Conservation (phyloP, 23 tunicate genomes). For the Trididemnum clinides region DNA sequence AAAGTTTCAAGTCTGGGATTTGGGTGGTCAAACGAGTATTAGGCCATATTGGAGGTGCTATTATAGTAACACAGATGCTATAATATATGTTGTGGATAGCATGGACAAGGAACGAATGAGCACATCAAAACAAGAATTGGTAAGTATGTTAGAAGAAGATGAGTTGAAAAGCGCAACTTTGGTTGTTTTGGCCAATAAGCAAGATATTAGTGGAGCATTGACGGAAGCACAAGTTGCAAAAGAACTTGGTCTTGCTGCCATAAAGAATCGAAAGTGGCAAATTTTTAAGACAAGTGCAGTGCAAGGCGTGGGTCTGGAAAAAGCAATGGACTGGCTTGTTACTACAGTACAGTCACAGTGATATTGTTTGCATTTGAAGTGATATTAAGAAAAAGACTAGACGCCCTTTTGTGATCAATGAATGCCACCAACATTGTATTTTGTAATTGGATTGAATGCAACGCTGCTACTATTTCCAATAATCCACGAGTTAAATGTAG, state of each 20-base stretch:
- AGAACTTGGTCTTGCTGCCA: conserved; percentile 80
- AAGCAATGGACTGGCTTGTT: conserved; percentile 98
- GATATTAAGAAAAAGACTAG: too few species aligned
- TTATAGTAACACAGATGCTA: conserved; percentile 99
- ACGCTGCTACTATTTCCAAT: too few species aligned
- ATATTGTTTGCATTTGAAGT: too few species aligned
- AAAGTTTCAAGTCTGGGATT: conserved; percentile 99
- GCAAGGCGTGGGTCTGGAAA: conserved; percentile 84
- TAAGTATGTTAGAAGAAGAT: conserved; percentile 98
- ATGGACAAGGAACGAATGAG: conserved; percentile 95
- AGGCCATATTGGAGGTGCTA: conserved; percentile 99
- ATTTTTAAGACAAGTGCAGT: conserved; percentile 96
- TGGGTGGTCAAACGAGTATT: conserved; percentile 98
- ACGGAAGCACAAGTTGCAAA: conserved; percentile 96
- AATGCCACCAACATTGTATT: too few species aligned
- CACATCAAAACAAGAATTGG: conserved; percentile 93
- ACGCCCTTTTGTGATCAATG: too few species aligned
- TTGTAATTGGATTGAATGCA: too few species aligned
- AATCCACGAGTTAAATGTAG: too few species aligned
- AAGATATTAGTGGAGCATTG: conserved; percentile 93
- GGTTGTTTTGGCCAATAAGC: conserved; percentile 95
- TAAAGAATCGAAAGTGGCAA: conserved; percentile 93
- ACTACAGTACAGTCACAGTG: conserved; percentile 57
- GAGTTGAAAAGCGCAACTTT: conserved; percentile 92
- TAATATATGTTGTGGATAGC: conserved; percentile 98